Conservation (phyloP, 2,888 invertebrate species). For the Rhorus exstirpatorius region DNA sequence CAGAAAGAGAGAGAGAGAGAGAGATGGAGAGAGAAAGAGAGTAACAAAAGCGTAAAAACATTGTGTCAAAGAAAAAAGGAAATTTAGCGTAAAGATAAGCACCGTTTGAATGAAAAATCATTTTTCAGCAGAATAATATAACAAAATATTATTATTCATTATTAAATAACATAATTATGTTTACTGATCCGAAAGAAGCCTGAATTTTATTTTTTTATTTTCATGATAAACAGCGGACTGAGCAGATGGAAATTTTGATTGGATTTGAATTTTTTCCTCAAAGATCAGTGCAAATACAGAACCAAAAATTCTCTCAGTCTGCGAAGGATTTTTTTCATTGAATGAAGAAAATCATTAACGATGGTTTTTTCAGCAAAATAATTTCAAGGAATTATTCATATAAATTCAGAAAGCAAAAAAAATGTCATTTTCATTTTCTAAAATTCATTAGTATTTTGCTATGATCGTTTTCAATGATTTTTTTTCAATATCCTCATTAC, state of each 20-base stretch:
- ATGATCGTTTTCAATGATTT: not conserved
- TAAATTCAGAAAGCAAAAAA: too few species aligned
- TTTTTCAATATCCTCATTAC: not conserved
- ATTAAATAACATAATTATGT: not conserved
- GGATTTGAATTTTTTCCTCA: too few species aligned
- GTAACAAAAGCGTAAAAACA: not conserved
- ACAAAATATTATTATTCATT: not conserved
- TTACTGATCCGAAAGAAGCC: too few species aligned
- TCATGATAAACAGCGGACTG: not conserved
- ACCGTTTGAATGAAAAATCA: slow-evolving; percentile 18
- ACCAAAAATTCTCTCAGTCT: too few species aligned
- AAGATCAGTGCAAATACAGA: too few species aligned
- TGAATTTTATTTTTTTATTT: not conserved
- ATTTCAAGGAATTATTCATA: too few species aligned
- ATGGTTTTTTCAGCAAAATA: too few species aligned
- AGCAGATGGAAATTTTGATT: too few species aligned
- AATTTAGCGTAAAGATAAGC: not conserved
- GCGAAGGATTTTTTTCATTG: too few species aligned
- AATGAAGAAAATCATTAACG: too few species aligned
- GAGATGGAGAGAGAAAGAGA: slow-evolving; percentile 25
- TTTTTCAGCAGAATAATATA: slow-evolving; percentile 4
- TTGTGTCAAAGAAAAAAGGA: not conserved
- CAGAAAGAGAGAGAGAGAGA: slow-evolving; percentile 31
- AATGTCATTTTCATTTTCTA: not conserved
- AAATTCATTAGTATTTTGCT: not conserved